Evolutionary conservation across 2,888 invertebrate genomes (phyloP).

Genomic region (Drosophila cracens): DNA sequence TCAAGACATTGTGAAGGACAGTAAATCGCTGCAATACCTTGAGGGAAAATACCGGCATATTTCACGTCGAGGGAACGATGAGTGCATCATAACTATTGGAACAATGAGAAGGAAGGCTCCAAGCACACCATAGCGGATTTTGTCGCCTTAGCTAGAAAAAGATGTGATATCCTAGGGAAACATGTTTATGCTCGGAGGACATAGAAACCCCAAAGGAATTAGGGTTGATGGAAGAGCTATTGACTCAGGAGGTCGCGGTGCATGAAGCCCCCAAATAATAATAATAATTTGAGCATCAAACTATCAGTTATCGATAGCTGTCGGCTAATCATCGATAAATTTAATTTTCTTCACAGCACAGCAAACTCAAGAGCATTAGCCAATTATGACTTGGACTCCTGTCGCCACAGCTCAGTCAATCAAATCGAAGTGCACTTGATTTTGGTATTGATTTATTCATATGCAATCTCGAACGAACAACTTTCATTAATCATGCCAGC

Average conservation of each 20-base stretch:
- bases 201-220: neutral
- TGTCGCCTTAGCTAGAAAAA: neutral
- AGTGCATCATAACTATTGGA: neutral
- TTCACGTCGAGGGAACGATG: neutral
- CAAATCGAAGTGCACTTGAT: slow-evolving; percentile 46
- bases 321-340: neutral
- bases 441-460: neutral
- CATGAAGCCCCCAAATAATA: neutral
- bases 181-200: neutral
- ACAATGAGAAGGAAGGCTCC: neutral
- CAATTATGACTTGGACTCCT: slow-evolving; percentile 8
- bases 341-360: neutral
- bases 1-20: neutral
- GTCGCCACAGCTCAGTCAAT: neutral
- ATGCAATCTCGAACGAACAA: neutral
- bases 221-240: neutral
- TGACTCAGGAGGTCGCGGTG: neutral
- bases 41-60: neutral
- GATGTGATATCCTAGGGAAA: neutral
- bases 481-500: neutral
- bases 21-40: neutral
- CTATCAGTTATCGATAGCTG: neutral
- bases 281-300: neutral
- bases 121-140: neutral
- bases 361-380: neutral